Percentiles rank a stretch among this genome's conserved stretches.
Conservation (phyloP, 2,113 vertebrate species). For the Labeo catla region DNA sequence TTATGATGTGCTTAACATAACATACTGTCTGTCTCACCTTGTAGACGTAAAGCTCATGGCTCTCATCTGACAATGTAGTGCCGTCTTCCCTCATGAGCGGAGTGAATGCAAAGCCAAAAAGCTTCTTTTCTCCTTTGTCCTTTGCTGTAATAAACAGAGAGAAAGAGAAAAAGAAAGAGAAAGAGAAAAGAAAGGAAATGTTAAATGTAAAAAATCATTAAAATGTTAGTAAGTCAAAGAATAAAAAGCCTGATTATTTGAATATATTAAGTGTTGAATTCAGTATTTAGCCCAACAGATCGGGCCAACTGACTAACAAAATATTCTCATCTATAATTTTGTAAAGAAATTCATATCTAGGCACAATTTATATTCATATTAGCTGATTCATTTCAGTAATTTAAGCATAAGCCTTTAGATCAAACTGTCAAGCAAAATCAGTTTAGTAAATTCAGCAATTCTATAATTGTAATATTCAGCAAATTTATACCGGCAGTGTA, state of each 20-base stretch:
- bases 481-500: neutral
- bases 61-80: constrained; percentile 93
- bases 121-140: constrained; percentile 98
- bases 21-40: constrained; percentile 80
- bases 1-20: neutral
- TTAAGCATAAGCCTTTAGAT: neutral
- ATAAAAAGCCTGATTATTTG: neutral
- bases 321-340: neutral
- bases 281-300: neutral
- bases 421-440: neutral
- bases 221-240: neutral
- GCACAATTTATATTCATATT: neutral
- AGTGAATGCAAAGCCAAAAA: constrained; percentile 95
- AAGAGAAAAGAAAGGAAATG: neutral
- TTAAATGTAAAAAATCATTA: neutral
- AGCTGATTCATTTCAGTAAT: neutral
- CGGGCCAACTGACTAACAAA: neutral
- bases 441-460: neutral
- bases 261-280: neutral
- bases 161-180: neutral
- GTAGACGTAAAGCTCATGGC: constrained; percentile 96
- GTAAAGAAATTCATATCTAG: neutral
- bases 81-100: constrained; percentile 97
- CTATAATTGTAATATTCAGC: too few species aligned
- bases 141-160: constrained; percentile 80